Evolutionary conservation across 2,888 invertebrate species (phyloP), one percentile per base, ranked within the genome.

Genomic region (Argyra leucocephala): DNA sequence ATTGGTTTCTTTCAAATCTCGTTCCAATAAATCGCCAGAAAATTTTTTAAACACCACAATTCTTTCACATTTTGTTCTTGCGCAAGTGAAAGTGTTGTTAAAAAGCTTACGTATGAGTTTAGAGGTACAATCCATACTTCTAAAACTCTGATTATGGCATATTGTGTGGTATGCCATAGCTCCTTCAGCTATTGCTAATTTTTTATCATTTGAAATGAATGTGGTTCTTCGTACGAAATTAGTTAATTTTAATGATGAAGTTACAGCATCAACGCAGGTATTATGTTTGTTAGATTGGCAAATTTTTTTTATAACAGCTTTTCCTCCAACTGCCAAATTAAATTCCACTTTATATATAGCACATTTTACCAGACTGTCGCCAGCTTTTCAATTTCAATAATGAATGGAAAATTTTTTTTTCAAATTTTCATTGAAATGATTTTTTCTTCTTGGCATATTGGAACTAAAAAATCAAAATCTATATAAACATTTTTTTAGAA

Each of bases 111-210:
- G 63, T 59, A 61, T 48, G 36, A 67, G 31, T 62, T 67, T 67
- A 62, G 61, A 62, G 15, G 61, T 64, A 22, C 62, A 64, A 64
- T 67, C 66, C 64, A 66, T 65, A 63, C 65, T 66, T 24, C 62
- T 64, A 62, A 68, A 66, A 62, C 66, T 68, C 62, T 65, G 65
- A 65, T 66, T 66, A 58, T 66, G 63, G 37, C 24, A 36, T 60
- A 65, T 65, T 31, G 67, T 67, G 62, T 67, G 67, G 66, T 66
- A 66, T 26, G 67, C 64, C 36, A 67, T 58, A 31, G 64, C 21
- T 26, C 67, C 64, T 65, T 67, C 65, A 57, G 64, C 60, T 36
- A 65, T 37, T 36, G 61, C 61, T 21, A 61, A 26, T 31, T 61
- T 61, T 21, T 26, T 26, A 31, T 61, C 61, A 61, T 61, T 21